Evolutionary conservation across 1,140 invertebrate species (phyloP).

Genomic region (Pseudomyrmex flavicornis): DNA sequence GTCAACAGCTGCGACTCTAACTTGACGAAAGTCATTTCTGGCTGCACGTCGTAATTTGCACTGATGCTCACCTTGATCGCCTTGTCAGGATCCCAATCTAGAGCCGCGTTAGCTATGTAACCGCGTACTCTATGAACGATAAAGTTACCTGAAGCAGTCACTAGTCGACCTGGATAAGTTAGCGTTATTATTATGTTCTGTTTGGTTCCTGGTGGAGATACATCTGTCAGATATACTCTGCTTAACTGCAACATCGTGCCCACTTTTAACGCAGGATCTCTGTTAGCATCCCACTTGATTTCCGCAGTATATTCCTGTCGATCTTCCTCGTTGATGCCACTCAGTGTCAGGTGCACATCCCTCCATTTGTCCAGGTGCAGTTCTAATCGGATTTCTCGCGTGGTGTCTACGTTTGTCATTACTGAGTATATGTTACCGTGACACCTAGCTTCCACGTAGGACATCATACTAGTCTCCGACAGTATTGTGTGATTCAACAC

Average conservation of each 20-base stretch:
- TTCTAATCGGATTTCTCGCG: slow-evolving; percentile 85
- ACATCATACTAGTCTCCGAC: slow-evolving; percentile 86
- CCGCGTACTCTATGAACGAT: slow-evolving; percentile 80
- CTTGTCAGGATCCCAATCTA: slow-evolving; percentile 87
- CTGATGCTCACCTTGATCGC: slow-evolving; percentile 85
- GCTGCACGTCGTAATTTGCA: slow-evolving; percentile 84
- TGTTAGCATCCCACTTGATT: slow-evolving; percentile 93
- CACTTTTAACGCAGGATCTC: slow-evolving; percentile 90
- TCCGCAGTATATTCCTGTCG: slow-evolving; percentile 89
- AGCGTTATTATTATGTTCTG: slow-evolving; percentile 87
- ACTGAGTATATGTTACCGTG: slow-evolving; percentile 88
- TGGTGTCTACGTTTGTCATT: slow-evolving; percentile 84
- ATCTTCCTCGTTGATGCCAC: slow-evolving; percentile 85
- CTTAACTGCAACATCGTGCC: slow-evolving; percentile 85
- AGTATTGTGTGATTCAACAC: slow-evolving; percentile 86
- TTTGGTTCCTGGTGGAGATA: slow-evolving; percentile 84
- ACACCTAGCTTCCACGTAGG: slow-evolving; percentile 88
- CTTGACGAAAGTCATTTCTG: slow-evolving; percentile 80
- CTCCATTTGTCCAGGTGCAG: slow-evolving; percentile 91
- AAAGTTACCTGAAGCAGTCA: slow-evolving; percentile 87
- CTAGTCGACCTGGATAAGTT: slow-evolving; percentile 90
- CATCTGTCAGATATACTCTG: slow-evolving; percentile 74
- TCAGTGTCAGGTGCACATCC: slow-evolving; percentile 89
- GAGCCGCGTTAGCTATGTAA: slow-evolving; percentile 82
- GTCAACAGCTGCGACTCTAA: slow-evolving; percentile 87